A percentile compares a stretch with the other conserved stretches of the same genome.
phyloP scores from a whole-genome alignment of 2,113 vertebrate genomes.

The western clawed frog (Xenopus tropicalis) region UCB_Xtro_10.0 CM004445.2:72496001-72496500 shows the following conservation, averaged over 20 bases:
- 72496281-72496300: conserved; percentile 90
- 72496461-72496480: conserved; percentile 66
- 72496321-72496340: conserved; percentile 95
- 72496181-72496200: conserved; percentile 81
- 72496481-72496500: conserved; percentile 74
- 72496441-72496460: conserved; percentile 78
- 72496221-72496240: conserved; percentile 91
- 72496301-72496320: conserved; percentile 89
- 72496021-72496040: conserved; percentile 61
- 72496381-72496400: conserved; percentile 80
- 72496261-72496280: conserved; percentile 90
- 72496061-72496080: conserved; percentile 35
- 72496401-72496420: conserved; percentile 76
- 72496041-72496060: conserved; percentile 51
- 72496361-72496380: conserved; percentile 89
- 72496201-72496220: conserved; percentile 76
- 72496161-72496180: conserved; percentile 93
- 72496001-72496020: conserved; percentile 55
- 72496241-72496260: conserved; percentile 89
- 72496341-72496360: conserved; percentile 95
- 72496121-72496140: conserved; percentile 96
- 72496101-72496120: conserved; percentile 69
- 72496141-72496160: conserved; percentile 95
- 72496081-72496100: too few relatives aligned
- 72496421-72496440: conserved; percentile 87